These are phyloP conservation scores for Prionailurus bengalensis DNA, from an alignment of 2,113 vertebrate genomes.

Conservation along the genomic window DNA sequence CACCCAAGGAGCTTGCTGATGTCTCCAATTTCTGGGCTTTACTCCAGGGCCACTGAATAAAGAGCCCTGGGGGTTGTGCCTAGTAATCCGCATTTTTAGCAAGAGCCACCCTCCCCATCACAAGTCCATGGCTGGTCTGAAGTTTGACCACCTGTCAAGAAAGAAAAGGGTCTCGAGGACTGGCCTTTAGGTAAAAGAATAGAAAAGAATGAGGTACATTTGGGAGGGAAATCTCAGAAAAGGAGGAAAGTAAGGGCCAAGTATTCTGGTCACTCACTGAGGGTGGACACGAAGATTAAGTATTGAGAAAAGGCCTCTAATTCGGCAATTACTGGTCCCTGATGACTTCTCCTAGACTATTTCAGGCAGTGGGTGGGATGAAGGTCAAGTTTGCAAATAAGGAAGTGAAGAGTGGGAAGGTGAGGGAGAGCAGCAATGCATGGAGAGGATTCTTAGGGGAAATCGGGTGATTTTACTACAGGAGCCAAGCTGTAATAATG, in stretches of 20 bases:
- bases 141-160: not conserved
- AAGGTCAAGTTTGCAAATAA: not conserved
- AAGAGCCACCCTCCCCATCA: not conserved
- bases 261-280: too few relatives aligned
- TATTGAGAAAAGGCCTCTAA: not conserved
- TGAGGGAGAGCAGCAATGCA: not conserved
- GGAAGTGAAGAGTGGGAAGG: not conserved
- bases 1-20: not conserved
- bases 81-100: not conserved
- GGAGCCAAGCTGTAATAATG: not conserved
- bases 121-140: not conserved
- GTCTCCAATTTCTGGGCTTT: not conserved
- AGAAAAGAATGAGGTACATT: not conserved
- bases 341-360: not conserved
- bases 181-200: not conserved
- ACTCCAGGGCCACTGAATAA: not conserved
- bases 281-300: too few relatives aligned
- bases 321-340: accelerated
- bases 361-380: accelerated
- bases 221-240: not conserved
- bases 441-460: not conserved
- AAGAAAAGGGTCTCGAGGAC: not conserved
- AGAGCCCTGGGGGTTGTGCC: too few relatives aligned
- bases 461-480: not conserved
- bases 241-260: not conserved